phyloP scores from a whole-genome alignment of 2,113 vertebrate genomes.

The Mellivora capensis region DNA sequence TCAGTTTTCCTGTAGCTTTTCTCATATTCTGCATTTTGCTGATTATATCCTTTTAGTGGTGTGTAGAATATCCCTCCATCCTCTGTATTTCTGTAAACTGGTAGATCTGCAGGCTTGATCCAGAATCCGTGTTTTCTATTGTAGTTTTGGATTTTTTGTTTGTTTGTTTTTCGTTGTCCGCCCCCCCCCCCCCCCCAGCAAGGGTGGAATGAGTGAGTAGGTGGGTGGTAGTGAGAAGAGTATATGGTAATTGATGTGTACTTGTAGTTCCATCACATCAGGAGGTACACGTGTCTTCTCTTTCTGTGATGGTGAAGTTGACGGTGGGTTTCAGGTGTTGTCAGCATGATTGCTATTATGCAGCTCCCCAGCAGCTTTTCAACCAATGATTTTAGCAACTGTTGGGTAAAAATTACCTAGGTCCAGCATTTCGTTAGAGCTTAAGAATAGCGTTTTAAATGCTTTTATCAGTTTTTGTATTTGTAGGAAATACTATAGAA shows the following conservation, averaged over 20 bases:
- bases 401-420: not conserved
- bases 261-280: not conserved
- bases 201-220: not conserved
- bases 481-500: not conserved
- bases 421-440: not conserved
- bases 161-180: too few species aligned
- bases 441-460: not conserved
- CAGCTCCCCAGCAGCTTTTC: not conserved
- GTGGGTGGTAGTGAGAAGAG: not conserved
- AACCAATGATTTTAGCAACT: not conserved
- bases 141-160: not conserved
- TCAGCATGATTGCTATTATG: accelerated
- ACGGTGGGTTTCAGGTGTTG: not conserved
- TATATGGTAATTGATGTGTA: not conserved
- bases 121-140: not conserved
- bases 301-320: not conserved
- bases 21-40: not conserved
- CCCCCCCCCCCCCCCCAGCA: too few species aligned
- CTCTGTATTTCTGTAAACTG: not conserved
- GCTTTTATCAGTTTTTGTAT: not conserved
- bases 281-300: not conserved
- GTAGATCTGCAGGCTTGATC: not conserved
- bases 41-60: not conserved
- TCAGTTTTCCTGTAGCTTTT: not conserved
- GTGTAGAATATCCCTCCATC: not conserved